Evolutionary conservation across 2,113 vertebrate species (phyloP).

Genomic region (Serilophus lunatus): DNA sequence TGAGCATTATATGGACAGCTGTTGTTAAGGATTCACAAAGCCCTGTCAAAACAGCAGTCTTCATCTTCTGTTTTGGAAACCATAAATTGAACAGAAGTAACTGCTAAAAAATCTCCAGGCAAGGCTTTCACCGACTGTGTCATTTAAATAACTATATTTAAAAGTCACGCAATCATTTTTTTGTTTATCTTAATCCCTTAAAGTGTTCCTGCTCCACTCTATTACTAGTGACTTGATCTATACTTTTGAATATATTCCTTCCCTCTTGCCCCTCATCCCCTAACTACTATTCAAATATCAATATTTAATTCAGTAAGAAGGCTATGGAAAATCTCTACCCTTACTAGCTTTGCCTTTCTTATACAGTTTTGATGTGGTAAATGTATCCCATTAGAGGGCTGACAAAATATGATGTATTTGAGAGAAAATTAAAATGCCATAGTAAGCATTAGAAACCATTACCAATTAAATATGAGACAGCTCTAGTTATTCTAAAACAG

Average conservation of each 20-base stretch:
- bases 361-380: neutral
- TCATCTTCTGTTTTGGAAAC: neutral
- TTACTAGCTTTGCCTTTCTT: neutral
- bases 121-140: neutral
- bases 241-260: neutral
- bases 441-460: neutral
- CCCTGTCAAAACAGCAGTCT: neutral
- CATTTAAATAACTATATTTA: neutral
- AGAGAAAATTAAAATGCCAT: neutral
- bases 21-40: neutral
- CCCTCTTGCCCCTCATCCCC: accelerated
- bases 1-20: neutral
- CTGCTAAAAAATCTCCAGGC: neutral
- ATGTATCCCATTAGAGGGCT: neutral
- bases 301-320: neutral
- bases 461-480: neutral
- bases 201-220: neutral
- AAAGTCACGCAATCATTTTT: neutral
- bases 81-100: neutral
- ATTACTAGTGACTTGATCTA: neutral
- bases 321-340: neutral
- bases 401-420: neutral
- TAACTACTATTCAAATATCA: neutral
- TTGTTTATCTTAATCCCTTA: neutral
- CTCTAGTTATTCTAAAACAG: neutral